Base-by-base conservation (phyloP, 2,113 vertebrate genomes). In the Plectropomus leopardus region DNA sequence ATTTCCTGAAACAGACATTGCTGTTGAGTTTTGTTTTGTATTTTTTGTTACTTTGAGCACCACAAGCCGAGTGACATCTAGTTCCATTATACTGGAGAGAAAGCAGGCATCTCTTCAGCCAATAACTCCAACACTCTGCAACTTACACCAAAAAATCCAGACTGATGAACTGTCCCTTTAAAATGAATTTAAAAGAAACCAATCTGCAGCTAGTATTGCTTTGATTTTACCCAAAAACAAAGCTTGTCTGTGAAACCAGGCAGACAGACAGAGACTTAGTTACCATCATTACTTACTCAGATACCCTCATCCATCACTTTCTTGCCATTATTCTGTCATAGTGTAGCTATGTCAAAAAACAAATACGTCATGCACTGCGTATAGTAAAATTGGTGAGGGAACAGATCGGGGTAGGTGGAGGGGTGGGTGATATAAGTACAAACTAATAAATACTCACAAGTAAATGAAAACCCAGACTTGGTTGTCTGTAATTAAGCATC, bases 291-390 rank as follows among this genome's bases (percentile, higher is more conserved):
- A 60, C 10, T 53, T 26, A 14, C 36, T 65, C 64, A 50, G 16
- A 45, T 28, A 64, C 59, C 34, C 7, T 70, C 23, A 23, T n/a
- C 73, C 11, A 51, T 30, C 40, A 4, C 51, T 76, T 45, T 72
- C 28, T 47, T 23, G 32, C 60, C 40, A 48, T n/a, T 23, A 40
- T 26, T 48, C 36, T 75, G 23, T 40, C 60, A 57, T 30, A 40
- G 45, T 44, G 24, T 10, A 59, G 9, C 53, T 24, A 45, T 57
- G 45, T 48, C 58, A 69, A 68, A 19, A 30, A 78, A 50, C 1
- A 50, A 76, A 53, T 14, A 61, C 5, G 15, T 59, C 88, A 89
- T 90, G 86, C 84, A 82, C 42, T 54, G 58, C 45, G 24, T 68
- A 59, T 10, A 17, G 17, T 53, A 26, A n/a, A 30, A 69, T 28